These are phyloP conservation scores for Sander vitreus DNA, from an alignment of 2,113 vertebrate genomes.

Conservation along the genomic window DNA sequence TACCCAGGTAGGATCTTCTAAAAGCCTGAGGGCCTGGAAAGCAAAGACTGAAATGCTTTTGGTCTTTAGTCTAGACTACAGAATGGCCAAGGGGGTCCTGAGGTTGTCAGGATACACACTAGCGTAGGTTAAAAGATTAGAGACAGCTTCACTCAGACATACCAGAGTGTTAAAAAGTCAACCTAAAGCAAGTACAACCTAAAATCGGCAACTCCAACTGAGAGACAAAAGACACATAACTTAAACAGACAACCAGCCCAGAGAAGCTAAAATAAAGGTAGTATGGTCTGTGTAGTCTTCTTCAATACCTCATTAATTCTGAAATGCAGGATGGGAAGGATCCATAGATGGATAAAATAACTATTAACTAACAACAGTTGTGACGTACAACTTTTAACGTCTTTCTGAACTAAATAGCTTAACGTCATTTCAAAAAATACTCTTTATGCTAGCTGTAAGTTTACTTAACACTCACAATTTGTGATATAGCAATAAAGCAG, in stretches of 20 bases:
- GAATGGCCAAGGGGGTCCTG: slow-evolving; percentile 30
- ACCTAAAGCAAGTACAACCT: slow-evolving; percentile 5
- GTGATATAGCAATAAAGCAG: too few species aligned
- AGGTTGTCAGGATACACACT: slow-evolving; percentile 45
- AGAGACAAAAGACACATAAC: slow-evolving; percentile 17
- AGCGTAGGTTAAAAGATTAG: slow-evolving; percentile 45
- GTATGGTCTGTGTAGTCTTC: slow-evolving; percentile 1
- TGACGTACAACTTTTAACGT: not conserved
- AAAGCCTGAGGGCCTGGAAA: slow-evolving; percentile 44
- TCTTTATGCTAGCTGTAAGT: not conserved
- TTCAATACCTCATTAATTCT: slow-evolving; percentile 2
- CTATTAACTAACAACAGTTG: not conserved
- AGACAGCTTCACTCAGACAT: slow-evolving; percentile 26
- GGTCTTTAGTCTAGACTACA: slow-evolving; percentile 48
- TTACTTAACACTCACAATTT: not conserved
- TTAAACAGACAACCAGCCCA: slow-evolving; percentile 3
- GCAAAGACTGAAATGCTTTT: slow-evolving; percentile 43
- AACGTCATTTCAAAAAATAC: not conserved
- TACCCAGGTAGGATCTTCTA: slow-evolving; percentile 28
- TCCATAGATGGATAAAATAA: not conserved
- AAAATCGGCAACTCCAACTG: slow-evolving; percentile 14
- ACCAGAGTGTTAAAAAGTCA: not conserved
- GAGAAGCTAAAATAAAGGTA: slow-evolving; percentile 15
- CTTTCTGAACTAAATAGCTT: not conserved
- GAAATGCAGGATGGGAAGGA: not conserved